These are phyloP conservation scores for Chlorocebus sabaeus DNA, from an alignment of 2,113 vertebrate species.

Conservation along the genomic window DNA sequence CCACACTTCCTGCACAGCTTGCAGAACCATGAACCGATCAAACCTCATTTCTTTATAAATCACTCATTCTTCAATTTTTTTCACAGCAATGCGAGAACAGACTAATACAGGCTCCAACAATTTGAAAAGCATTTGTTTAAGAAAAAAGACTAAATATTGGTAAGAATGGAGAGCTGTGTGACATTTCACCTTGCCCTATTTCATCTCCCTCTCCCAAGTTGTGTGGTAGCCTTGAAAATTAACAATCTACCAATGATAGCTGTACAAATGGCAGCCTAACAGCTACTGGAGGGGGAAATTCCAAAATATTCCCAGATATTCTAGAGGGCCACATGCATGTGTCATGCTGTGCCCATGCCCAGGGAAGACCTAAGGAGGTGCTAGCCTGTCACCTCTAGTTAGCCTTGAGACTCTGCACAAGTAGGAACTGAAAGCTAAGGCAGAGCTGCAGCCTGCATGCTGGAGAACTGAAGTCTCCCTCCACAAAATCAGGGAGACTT, in stretches of 20 bases:
- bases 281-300: accelerated
- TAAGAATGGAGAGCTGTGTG: not conserved
- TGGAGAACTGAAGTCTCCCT: accelerated
- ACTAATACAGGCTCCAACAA: not conserved
- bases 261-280: not conserved
- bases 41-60: too few species aligned
- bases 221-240: not conserved
- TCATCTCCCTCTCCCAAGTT: not conserved
- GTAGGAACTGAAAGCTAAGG: not conserved
- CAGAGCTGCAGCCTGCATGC: not conserved
- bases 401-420: not conserved
- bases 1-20: too few species aligned
- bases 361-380: not conserved
- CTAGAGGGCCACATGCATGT: accelerated
- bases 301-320: not conserved
- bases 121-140: not conserved
- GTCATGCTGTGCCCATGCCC: too few species aligned
- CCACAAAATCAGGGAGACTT: not conserved
- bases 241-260: accelerated
- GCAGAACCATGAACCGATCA: too few species aligned
- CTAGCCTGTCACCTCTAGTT: not conserved
- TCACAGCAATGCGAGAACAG: too few species aligned
- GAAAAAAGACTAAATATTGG: accelerated
- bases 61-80: too few species aligned
- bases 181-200: too few species aligned